Conservation (phyloP, 2,113 vertebrate genomes). For the human region GRCh38 chrX:88263001-88263500, state of each 20-base stretch:
- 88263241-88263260: background rate
- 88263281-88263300: background rate
- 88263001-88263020: background rate
- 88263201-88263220: background rate
- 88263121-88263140: background rate
- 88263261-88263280: background rate
- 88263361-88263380: background rate
- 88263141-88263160: background rate
- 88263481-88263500: background rate
- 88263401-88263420: background rate
- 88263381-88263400: background rate
- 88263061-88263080: background rate
- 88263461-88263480: background rate
- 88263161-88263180: background rate
- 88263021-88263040: background rate
- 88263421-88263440: background rate
- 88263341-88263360: background rate
- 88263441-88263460: background rate
- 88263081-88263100: background rate
- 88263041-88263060: background rate
- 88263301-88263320: background rate
- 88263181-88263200: background rate
- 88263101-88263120: background rate
- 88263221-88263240: background rate
- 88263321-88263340: background rate